These are phyloP conservation scores for Tachycineta bicolor DNA, from an alignment of 2,113 vertebrate species.

Conservation along the genomic window DNA sequence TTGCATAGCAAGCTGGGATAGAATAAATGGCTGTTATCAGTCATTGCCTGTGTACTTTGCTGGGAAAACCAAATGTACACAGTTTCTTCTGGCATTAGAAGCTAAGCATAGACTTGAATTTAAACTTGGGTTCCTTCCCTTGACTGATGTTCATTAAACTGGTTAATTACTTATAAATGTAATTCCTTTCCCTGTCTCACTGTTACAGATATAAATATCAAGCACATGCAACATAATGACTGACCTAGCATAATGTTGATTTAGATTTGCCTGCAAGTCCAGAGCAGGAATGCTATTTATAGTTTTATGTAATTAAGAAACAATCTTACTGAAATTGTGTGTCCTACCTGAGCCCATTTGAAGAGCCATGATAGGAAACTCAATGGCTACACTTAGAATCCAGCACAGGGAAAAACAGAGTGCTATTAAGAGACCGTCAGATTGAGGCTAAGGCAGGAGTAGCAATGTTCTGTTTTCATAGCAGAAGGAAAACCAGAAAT, in stretches of 20 bases:
- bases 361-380: not conserved
- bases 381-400: not conserved
- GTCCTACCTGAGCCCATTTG: not conserved
- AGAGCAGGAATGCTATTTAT: not conserved
- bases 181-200: not conserved
- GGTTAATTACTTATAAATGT: not conserved
- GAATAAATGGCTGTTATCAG: constrained; percentile 15
- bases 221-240: not conserved
- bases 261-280: not conserved
- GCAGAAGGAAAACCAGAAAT: not conserved
- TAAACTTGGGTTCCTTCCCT: not conserved
- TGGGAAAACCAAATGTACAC: not conserved
- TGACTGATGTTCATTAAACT: not conserved
- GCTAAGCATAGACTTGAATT: constrained; percentile 14
- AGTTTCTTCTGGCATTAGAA: not conserved
- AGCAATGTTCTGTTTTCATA: not conserved
- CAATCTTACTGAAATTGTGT: not conserved
- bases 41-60: not conserved
- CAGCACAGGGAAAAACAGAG: not conserved
- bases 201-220: not conserved
- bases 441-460: not conserved
- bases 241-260: not conserved
- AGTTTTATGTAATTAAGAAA: not conserved
- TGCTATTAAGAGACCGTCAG: not conserved
- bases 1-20: not conserved